Evolutionary conservation across 2,888 invertebrate species (phyloP), one percentile per base, ranked within the genome.

Genomic region (Prosapia bicincta): DNA sequence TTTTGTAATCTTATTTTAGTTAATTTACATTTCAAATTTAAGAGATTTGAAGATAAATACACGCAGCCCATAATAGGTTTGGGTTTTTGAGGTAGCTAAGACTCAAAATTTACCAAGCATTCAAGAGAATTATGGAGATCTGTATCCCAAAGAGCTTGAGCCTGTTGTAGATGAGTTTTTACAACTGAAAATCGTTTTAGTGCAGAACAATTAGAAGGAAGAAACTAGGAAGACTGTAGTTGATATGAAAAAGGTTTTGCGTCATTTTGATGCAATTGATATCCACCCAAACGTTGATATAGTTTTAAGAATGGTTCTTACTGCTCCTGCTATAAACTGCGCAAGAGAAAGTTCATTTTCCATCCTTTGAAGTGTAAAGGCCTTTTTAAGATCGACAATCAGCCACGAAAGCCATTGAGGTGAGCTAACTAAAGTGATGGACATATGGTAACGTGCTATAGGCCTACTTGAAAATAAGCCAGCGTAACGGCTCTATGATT

Each of bases 241-340:
- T 69, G 25, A 38, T 9, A 38, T 69, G 9, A 69, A 26, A 26
- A 26, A 69, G 69, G 26, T 69, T 69, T 69, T n/a, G n/a, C n/a
- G n/a, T n/a, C n/a, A n/a, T n/a, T n/a, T n/a, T n/a, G n/a, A n/a
- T n/a, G n/a, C n/a, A n/a, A n/a, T n/a, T n/a, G n/a, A n/a, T n/a
- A n/a, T n/a, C n/a, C n/a, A n/a, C n/a, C n/a, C n/a, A n/a, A n/a
- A n/a, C 70, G 32, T 70, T 32, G 70, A 70, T 20, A 70, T 70
- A 32, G 70, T 32, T 32, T 32, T 70, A n/a, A 28, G 70, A 70
- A 70, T 70, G 70, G 70, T 70, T 32, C 15, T 70, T n/a, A n/a
- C n/a, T 70, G 70, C 70, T 70, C 70, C 32, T 32, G 70, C 70
- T 70, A 70, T 32, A 20, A 70, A 70, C 70, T 70, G 70, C 70